Evolutionary conservation across 1,140 invertebrate genomes (phyloP).

Genomic region (Berghia stephanieae): DNA sequence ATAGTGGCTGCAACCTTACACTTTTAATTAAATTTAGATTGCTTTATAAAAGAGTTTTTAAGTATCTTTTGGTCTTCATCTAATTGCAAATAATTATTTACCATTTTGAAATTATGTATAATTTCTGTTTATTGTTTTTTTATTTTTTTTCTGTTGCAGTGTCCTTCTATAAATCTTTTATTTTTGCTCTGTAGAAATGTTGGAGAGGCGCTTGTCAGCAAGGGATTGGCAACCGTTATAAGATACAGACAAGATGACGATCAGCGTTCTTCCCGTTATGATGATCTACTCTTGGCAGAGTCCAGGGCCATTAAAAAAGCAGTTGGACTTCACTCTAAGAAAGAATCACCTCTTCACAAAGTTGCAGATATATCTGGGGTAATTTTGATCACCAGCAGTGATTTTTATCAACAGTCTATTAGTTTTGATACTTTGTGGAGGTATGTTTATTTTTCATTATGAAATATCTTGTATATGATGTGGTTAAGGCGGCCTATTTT

Average conservation of each 20-base stretch:
- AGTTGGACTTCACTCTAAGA: constrained; percentile 65
- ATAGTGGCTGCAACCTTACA: too few relatives aligned
- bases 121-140: background rate
- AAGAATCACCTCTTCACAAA: constrained; percentile 76
- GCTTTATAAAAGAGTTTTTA: too few relatives aligned
- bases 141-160: too few relatives aligned
- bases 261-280: constrained; percentile 92
- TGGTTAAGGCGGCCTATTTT: too few relatives aligned
- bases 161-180: too few relatives aligned
- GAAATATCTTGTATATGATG: too few relatives aligned
- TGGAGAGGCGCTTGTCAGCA: constrained; percentile 90
- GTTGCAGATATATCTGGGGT: constrained; percentile 88
- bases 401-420: too few relatives aligned
- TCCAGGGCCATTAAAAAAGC: constrained; percentile 86
- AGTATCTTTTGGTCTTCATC: too few relatives aligned
- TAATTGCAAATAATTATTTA: too few relatives aligned
- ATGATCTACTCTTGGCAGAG: constrained; percentile 92
- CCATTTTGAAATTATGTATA: background rate
- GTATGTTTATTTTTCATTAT: background rate
- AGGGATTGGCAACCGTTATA: constrained; percentile 92
- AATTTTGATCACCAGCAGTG: too few relatives aligned
- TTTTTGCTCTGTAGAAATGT: constrained; percentile 80
- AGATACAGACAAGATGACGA: constrained; percentile 90
- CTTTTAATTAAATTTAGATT: too few relatives aligned
- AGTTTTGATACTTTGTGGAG: too few relatives aligned